Percentiles rank a stretch among this genome's conserved stretches.
These are phyloP conservation scores for Athrips mouffetella DNA, from an alignment of 2,888 invertebrate genomes.

Conservation along the genomic window DNA sequence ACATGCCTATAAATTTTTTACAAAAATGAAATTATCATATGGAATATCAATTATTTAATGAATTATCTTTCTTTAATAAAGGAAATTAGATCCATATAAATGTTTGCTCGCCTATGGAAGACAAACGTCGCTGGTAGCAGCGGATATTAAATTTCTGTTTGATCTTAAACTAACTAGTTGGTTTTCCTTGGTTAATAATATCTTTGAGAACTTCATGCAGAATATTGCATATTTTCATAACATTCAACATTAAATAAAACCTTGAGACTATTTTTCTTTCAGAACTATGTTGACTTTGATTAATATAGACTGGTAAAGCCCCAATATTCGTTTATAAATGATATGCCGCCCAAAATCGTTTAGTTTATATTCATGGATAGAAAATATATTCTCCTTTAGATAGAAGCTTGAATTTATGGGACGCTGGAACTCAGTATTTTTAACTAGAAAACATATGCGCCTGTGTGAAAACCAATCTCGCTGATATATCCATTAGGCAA, in stretches of 20 bases:
- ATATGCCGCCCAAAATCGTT: background rate
- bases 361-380: background rate
- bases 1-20: too few relatives aligned
- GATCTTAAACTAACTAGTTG: slow-evolving; percentile 38
- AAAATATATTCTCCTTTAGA: background rate
- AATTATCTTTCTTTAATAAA: background rate
- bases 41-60: too few relatives aligned
- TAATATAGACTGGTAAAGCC: background rate
- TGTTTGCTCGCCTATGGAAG: slow-evolving; percentile 34
- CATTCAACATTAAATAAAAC: too few relatives aligned
- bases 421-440: slow-evolving; percentile 29
- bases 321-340: background rate
- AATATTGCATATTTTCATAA: background rate
- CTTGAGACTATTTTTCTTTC: too few relatives aligned
- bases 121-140: slow-evolving; percentile 39
- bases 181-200: slow-evolving; percentile 27
- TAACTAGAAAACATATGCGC: slow-evolving; percentile 42
- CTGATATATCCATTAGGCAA: slow-evolving; percentile 62
- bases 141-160: slow-evolving; percentile 48
- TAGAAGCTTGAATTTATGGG: slow-evolving; percentile 9
- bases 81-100: slow-evolving; percentile 19
- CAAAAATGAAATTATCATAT: too few relatives aligned
- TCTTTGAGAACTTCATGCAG: slow-evolving; percentile 11
- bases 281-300: too few relatives aligned
- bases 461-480: slow-evolving; percentile 56